These are phyloP conservation scores for Linnaemya vulpina DNA, from an alignment of 2,888 invertebrate genomes.

Conservation along the genomic window DNA sequence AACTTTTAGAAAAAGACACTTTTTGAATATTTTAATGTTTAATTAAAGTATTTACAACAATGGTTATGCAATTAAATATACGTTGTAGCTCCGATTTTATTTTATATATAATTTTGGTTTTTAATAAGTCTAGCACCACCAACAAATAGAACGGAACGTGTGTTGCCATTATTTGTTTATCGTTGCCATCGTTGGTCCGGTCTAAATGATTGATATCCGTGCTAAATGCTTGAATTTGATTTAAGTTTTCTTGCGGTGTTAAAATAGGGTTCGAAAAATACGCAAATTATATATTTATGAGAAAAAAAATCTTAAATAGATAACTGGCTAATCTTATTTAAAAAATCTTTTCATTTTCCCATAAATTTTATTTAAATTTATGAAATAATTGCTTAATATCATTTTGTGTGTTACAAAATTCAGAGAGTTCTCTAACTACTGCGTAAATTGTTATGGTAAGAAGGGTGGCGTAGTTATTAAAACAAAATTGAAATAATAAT, in stretches of 20 bases:
- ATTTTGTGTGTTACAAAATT: slow-evolving; percentile 24
- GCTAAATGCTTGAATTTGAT: slow-evolving; percentile 24
- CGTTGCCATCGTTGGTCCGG: background rate
- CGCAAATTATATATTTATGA: background rate
- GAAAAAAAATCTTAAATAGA: background rate
- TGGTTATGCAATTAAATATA: background rate
- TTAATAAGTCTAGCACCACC: slow-evolving; percentile 7
- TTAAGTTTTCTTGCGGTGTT: background rate
- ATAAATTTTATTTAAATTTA: slow-evolving; percentile 15
- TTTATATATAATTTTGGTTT: too few relatives aligned
- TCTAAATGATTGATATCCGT: background rate
- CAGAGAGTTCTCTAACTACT: background rate
- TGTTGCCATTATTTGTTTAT: background rate
- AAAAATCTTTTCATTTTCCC: background rate
- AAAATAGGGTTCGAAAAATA: background rate
- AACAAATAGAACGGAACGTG: background rate
- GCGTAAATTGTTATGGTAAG: slow-evolving; percentile 45
- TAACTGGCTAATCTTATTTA: background rate
- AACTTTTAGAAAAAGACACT: slow-evolving; percentile 54
- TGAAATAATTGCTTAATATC: slow-evolving; percentile 16
- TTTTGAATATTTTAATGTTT: slow-evolving; percentile 34
- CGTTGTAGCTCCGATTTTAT: background rate
- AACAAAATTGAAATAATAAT: slow-evolving; percentile 3
- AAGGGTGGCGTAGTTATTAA: slow-evolving; percentile 55
- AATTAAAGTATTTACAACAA: slow-evolving; percentile 1